Percentiles rank a stretch among this genome's conserved stretches.
These are phyloP conservation scores for Leptothorax acervorum DNA, from an alignment of 2,888 invertebrate species.

Conservation along the genomic window DNA sequence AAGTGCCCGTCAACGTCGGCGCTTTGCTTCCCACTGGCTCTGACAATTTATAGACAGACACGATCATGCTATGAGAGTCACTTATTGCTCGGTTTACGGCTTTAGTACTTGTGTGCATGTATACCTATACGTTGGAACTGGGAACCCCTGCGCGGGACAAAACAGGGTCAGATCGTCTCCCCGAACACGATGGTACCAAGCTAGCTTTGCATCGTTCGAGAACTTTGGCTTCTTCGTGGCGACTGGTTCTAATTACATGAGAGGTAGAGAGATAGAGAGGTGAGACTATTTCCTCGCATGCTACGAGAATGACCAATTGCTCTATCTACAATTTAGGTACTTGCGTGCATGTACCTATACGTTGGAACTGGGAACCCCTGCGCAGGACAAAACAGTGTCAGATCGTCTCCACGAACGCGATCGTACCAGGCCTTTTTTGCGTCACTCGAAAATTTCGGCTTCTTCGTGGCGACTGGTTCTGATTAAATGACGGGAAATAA, in stretches of 20 bases:
- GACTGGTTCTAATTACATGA: slow-evolving; percentile 66
- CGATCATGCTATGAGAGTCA: slow-evolving; percentile 60
- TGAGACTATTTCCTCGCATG: neutral
- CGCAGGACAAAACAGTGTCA: slow-evolving; percentile 90
- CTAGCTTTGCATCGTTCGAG: slow-evolving; percentile 89
- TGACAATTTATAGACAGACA: slow-evolving; percentile 76
- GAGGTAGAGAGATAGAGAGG: neutral
- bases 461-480: slow-evolving; percentile 77
- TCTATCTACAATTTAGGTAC: slow-evolving; percentile 5
- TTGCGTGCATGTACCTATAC: slow-evolving; percentile 84
- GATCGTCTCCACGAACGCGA: slow-evolving; percentile 88
- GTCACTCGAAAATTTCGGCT: slow-evolving; percentile 89
- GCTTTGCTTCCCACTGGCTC: slow-evolving; percentile 88
- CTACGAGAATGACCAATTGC: neutral
- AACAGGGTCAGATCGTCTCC: slow-evolving; percentile 89
- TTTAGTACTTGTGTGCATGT: slow-evolving; percentile 63
- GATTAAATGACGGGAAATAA: slow-evolving; percentile 53
- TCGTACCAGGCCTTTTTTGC: slow-evolving; percentile 90
- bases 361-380: slow-evolving; percentile 90
- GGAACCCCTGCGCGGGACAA: slow-evolving; percentile 91
- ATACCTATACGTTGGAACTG: slow-evolving; percentile 88
- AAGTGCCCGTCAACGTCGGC: slow-evolving; percentile 88
- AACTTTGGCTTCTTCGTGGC: slow-evolving; percentile 87
- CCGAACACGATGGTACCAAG: slow-evolving; percentile 89
- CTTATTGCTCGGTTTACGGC: slow-evolving; percentile 5